Evolutionary conservation across 2,797 vertebrate species (phyloP).

Genomic region (Poeciliopsis turneri): DNA sequence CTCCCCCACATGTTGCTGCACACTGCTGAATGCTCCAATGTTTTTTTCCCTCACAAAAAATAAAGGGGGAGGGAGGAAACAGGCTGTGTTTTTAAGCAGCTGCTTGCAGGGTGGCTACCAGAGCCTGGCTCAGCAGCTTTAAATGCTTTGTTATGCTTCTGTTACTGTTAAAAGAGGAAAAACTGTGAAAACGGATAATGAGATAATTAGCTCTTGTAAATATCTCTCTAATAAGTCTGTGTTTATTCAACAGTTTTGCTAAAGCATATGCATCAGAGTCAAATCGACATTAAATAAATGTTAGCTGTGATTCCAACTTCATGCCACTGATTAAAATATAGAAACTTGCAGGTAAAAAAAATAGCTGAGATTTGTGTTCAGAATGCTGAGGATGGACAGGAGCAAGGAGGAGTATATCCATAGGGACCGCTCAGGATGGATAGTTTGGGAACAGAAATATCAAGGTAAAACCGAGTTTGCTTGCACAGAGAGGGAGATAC

Average conservation of each 20-base stretch:
- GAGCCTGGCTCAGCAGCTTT: background rate
- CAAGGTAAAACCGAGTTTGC: background rate
- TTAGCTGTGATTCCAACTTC: background rate
- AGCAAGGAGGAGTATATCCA: background rate
- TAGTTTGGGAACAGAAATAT: slow-evolving; percentile 4
- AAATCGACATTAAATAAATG: background rate
- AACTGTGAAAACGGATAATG: background rate
- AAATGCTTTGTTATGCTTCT: background rate
- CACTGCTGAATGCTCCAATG: background rate
- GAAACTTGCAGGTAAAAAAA: background rate
- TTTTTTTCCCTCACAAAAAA: background rate
- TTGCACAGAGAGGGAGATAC: background rate
- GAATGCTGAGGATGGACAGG: background rate
- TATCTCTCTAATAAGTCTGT: background rate
- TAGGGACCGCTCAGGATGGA: background rate
- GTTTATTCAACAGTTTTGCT: background rate
- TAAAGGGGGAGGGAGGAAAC: background rate
- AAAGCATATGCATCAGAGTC: background rate
- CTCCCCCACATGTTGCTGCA: background rate
- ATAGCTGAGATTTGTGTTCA: background rate
- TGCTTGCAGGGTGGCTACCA: background rate
- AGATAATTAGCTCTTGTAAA: background rate
- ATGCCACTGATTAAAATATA: background rate
- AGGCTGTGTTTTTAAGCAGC: background rate
- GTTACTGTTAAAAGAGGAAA: background rate